Conservation (phyloP, 2,113 vertebrate genomes). For the Grallaria varia region DNA sequence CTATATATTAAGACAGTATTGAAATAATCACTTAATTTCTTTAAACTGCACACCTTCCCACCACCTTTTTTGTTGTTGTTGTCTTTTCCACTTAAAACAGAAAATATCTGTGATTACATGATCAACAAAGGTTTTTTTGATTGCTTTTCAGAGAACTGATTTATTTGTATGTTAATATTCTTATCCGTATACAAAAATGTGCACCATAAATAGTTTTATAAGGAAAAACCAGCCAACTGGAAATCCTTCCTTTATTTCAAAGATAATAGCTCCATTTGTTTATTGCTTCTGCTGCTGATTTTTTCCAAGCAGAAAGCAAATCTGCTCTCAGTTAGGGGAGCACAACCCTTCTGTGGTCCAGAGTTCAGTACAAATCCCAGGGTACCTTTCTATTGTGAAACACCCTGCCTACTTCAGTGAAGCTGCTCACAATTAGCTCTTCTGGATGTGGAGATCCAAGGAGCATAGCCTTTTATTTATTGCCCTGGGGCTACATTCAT, state of each 20-base stretch:
- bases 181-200: slow-evolving; percentile 36
- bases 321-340: slow-evolving; percentile 45
- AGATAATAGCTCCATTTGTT: slow-evolving; percentile 61
- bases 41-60: neutral
- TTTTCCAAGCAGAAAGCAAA: slow-evolving; percentile 62
- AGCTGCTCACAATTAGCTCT: slow-evolving; percentile 26
- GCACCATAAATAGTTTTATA: slow-evolving; percentile 51
- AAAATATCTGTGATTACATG: neutral
- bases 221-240: slow-evolving; percentile 63
- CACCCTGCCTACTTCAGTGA: neutral
- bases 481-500: neutral
- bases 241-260: slow-evolving; percentile 73
- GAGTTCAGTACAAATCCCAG: neutral
- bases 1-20: neutral
- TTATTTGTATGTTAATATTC: slow-evolving; percentile 47
- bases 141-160: slow-evolving; percentile 6
- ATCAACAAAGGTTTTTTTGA: neutral
- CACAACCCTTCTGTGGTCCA: neutral
- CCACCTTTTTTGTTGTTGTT: neutral
- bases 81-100: neutral
- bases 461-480: neutral
- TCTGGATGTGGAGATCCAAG: slow-evolving; percentile 43
- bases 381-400: neutral
- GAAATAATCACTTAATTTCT: neutral
- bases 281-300: slow-evolving; percentile 55